phyloP scores from a whole-genome alignment of 2,797 vertebrate species.

The Tadarida brasiliensis region DNA sequence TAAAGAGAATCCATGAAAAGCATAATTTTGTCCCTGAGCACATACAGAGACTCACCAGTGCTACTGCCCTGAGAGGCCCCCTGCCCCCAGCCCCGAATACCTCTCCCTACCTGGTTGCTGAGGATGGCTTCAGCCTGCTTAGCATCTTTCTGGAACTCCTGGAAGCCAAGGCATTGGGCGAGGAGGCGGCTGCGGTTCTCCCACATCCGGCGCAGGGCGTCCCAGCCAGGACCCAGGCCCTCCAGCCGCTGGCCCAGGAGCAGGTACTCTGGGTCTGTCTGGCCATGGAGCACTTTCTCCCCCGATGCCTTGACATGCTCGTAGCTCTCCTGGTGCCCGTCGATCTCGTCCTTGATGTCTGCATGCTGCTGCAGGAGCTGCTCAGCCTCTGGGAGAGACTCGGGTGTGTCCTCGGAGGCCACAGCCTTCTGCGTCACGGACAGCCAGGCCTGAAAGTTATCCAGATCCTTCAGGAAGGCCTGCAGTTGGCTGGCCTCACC shows the following conservation, averaged over 20 bases:
- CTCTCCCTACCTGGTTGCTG: conserved; percentile 94
- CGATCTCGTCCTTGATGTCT: conserved; percentile 90
- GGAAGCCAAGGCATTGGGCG: conserved; percentile 93
- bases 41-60: background rate
- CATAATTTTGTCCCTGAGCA: background rate
- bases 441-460: conserved; percentile 97
- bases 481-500: conserved; percentile 98
- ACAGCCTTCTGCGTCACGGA: conserved; percentile 95
- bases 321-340: conserved; percentile 90
- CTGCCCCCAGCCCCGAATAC: background rate
- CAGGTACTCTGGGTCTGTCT: conserved; percentile 95
- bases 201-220: conserved; percentile 94
- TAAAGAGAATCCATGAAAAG: background rate
- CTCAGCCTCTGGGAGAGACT: conserved; percentile 93
- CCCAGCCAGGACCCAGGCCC: conserved; percentile 94
- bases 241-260: conserved; percentile 93
- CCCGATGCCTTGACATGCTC: conserved; percentile 90
- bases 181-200: conserved; percentile 93
- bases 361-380: conserved; percentile 91
- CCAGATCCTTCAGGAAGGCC: conserved; percentile 95
- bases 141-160: conserved; percentile 95
- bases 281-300: conserved; percentile 89
- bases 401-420: conserved; percentile 93
- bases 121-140: conserved; percentile 95
- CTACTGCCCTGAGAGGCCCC: background rate